phyloP scores from a whole-genome alignment of 2,113 vertebrate genomes.

The Scortum barcoo region DNA sequence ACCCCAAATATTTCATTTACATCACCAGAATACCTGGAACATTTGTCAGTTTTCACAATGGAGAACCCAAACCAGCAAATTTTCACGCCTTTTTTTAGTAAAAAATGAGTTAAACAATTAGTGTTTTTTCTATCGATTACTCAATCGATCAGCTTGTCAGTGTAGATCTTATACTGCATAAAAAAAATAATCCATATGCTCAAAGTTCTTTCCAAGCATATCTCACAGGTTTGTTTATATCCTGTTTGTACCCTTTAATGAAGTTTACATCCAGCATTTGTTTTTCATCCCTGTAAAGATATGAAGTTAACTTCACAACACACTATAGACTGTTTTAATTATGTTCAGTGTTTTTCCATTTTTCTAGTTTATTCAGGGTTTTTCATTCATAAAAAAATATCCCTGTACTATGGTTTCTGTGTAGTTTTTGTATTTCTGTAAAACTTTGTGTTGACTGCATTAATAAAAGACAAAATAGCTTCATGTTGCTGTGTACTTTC shows the following conservation, averaged over 20 bases:
- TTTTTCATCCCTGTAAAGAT: neutral
- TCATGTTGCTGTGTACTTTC: conserved; percentile 6
- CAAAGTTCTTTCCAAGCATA: neutral
- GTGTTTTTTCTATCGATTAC: too few species aligned
- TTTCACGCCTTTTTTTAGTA: neutral
- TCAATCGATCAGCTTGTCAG: neutral
- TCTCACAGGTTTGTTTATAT: neutral
- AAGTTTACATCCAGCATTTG: neutral
- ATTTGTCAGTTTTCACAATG: neutral
- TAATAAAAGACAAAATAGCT: neutral
- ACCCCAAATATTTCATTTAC: neutral
- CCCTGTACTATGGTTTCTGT: neutral
- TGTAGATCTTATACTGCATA: neutral
- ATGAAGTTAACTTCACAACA: neutral
- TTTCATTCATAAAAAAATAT: neutral
- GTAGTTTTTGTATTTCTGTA: neutral
- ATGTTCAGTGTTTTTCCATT: neutral
- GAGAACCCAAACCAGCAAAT: neutral
- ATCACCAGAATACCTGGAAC: too few species aligned
- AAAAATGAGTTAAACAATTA: neutral
- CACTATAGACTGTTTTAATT: neutral
- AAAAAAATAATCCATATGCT: neutral
- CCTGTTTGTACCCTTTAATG: neutral
- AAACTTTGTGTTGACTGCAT: neutral
- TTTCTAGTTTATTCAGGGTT: neutral